These are phyloP conservation scores for Chouioia cunea DNA, from an alignment of 2,888 invertebrate species.

Conservation along the genomic window DNA sequence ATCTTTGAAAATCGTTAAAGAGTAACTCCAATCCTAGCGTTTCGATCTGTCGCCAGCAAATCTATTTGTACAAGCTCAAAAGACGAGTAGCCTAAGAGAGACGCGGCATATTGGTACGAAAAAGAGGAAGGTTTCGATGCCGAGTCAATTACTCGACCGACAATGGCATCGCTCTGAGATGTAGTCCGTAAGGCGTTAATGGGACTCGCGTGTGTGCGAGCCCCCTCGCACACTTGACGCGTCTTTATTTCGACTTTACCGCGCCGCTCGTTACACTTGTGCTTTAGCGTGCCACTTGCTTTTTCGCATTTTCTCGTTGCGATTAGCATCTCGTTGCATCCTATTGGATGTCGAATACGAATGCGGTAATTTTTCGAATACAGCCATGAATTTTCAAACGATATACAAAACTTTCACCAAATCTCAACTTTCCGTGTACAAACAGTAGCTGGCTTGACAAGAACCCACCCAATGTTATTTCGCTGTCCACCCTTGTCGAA, in stretches of 20 bases:
- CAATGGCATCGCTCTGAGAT: slow-evolving; percentile 20
- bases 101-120: background rate
- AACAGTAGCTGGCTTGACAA: too few species aligned
- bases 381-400: too few species aligned
- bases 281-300: background rate
- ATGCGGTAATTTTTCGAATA: slow-evolving; percentile 8
- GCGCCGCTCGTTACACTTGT: background rate
- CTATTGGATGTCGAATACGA: too few species aligned
- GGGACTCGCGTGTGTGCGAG: slow-evolving; percentile 36
- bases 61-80: slow-evolving; percentile 7
- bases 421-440: too few species aligned
- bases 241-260: slow-evolving; percentile 13
- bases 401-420: too few species aligned
- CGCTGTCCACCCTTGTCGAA: background rate
- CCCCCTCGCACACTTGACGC: slow-evolving; percentile 16
- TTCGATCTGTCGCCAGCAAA: too few species aligned
- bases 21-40: too few species aligned
- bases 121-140: background rate
- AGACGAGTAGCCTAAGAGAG: background rate
- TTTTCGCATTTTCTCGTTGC: background rate
- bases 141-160: slow-evolving; percentile 36
- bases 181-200: slow-evolving; percentile 30
- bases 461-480: background rate
- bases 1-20: too few species aligned
- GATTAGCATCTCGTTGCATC: too few species aligned